Conservation (phyloP, 2,113 vertebrate species). For the Ancistrus triradiatus region DNA sequence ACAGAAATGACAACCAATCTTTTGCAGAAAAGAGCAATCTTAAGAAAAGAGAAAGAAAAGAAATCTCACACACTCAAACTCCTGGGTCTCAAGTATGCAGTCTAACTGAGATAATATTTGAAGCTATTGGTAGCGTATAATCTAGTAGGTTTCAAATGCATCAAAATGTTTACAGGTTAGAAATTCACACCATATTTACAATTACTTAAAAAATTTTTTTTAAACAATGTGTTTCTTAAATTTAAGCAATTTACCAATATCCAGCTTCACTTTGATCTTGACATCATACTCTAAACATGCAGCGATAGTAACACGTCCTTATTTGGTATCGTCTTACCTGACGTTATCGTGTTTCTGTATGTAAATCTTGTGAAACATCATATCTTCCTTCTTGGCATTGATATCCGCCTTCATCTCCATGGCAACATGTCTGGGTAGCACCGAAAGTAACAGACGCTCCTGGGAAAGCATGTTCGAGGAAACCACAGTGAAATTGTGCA, state of each 20-base stretch:
- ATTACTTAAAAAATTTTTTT: no score
- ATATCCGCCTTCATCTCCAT: conserved; percentile 99
- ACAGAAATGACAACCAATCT: conserved; percentile 9
- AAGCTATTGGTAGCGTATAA: no score
- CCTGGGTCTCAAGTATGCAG: background rate
- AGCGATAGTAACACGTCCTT: background rate
- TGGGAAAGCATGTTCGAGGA: conserved; percentile 50
- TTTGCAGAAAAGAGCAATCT: conserved; percentile 10
- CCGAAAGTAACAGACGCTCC: conserved; percentile 92
- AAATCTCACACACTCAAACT: conserved; percentile 1
- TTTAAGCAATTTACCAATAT: no score
- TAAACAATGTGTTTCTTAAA: no score
- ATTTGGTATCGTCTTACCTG: background rate
- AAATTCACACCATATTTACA: no score
- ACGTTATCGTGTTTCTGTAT: conserved; percentile 95
- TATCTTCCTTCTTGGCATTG: conserved; percentile 96
- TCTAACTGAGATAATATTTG: background rate
- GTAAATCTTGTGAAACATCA: conserved; percentile 99
- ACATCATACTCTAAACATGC: no score
- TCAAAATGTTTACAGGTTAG: no score
- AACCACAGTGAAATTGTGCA: conserved; percentile 21
- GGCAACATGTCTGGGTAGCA: conserved; percentile 94
- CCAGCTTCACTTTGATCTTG: no score
- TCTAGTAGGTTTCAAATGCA: no score
- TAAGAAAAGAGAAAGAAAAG: background rate